Evolutionary conservation across 2,888 invertebrate species (phyloP).

Genomic region (Phalangium opilio): DNA sequence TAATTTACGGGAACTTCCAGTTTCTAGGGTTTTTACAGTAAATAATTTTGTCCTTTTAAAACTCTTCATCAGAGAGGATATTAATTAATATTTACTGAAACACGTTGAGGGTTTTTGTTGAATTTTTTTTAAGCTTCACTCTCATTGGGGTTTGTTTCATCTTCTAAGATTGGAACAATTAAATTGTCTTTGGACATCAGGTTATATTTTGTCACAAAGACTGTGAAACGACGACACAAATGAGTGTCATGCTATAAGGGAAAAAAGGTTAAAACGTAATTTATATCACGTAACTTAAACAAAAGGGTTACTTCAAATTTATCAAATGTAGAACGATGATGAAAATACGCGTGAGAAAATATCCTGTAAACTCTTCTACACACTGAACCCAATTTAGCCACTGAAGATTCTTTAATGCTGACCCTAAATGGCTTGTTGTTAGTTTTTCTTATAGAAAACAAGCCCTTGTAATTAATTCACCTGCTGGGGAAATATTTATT

Average conservation of each 20-base stretch:
- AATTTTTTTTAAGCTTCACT: slow-evolving; percentile 13
- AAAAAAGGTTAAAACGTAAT: no score
- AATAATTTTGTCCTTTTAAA: no score
- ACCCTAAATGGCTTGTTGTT: slow-evolving; percentile 45
- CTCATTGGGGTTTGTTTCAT: slow-evolving; percentile 14
- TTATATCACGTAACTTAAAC: no score
- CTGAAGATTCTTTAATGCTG: slow-evolving; percentile 96
- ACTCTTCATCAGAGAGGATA: no score
- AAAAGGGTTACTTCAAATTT: slow-evolving; percentile 62
- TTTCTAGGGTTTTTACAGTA: no score
- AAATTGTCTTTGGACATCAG: slow-evolving; percentile 96
- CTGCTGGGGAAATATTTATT: slow-evolving; percentile 99
- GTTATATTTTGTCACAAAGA: slow-evolving; percentile 95
- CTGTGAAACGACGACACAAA: slow-evolving; percentile 84
- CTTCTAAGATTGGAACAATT: slow-evolving; percentile 68
- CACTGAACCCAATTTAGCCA: slow-evolving; percentile 94
- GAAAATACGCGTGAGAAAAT: slow-evolving; percentile 98
- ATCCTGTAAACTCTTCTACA: slow-evolving; percentile 97
- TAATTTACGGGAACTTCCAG: no score
- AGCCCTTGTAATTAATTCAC: slow-evolving; percentile 36
- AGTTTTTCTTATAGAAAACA: background rate
- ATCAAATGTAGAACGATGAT: slow-evolving; percentile 91
- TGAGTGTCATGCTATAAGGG: slow-evolving; percentile 61
- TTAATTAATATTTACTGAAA: no score
- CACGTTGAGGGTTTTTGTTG: no score